Percentiles rank a stretch among this genome's conserved stretches.
phyloP scores from a whole-genome alignment of 1,140 invertebrate species.

The Bicyclus anynana region DNA sequence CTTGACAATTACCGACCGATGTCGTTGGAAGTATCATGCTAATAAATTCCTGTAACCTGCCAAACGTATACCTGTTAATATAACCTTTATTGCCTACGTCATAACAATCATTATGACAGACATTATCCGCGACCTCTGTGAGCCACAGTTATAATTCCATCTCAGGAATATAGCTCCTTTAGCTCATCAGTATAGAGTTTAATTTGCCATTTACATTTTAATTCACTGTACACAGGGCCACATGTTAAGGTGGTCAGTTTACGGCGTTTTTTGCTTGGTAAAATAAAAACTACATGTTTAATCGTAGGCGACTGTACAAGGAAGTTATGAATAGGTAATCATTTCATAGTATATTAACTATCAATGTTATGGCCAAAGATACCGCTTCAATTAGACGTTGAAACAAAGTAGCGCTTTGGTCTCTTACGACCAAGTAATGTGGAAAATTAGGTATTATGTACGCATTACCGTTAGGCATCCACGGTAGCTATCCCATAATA shows the following conservation, averaged over 20 bases:
- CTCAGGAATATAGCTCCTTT: background rate
- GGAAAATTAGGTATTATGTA: constrained; percentile 7
- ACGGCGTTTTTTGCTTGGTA: background rate
- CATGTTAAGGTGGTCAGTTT: background rate
- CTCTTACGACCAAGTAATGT: constrained; percentile 6
- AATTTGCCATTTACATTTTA: background rate
- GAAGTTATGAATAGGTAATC: background rate
- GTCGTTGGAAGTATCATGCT: constrained; percentile 32
- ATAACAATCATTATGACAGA: background rate
- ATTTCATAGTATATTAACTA: background rate
- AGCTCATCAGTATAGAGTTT: background rate
- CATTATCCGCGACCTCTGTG: background rate
- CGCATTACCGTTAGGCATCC: constrained; percentile 1
- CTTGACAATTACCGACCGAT: constrained; percentile 42
- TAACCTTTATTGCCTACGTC: constrained; percentile 12
- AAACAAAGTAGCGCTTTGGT: constrained; percentile 8
- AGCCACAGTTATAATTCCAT: background rate
- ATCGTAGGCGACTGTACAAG: background rate
- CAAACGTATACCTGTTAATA: constrained; percentile 5
- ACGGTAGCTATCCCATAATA: background rate
- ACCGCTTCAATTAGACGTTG: constrained; percentile 5
- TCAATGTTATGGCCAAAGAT: background rate
- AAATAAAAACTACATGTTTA: background rate
- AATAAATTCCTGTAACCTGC: constrained; percentile 21
- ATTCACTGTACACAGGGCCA: background rate